phyloP scores from a whole-genome alignment of 2,797 vertebrate species.

The Ceyx erithaca region DNA sequence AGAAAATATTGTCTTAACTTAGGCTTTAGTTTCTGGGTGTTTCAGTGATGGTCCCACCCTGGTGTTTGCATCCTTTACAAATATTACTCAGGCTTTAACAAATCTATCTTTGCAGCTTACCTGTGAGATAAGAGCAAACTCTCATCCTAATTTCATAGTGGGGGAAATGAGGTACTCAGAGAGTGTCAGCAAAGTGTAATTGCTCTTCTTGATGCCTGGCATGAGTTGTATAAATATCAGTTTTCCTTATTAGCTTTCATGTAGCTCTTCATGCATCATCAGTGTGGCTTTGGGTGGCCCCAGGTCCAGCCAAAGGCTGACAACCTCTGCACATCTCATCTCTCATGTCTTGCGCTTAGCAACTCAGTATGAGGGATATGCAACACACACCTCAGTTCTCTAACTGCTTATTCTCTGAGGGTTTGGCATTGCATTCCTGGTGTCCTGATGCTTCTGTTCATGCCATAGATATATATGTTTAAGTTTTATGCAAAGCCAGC shows the following conservation, averaged over 20 bases:
- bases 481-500: not conserved
- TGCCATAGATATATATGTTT: fast-evolving
- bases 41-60: not conserved
- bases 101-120: not conserved
- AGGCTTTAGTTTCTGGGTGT: conserved; percentile 19
- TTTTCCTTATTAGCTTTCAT: not conserved
- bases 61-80: not conserved
- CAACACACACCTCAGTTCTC: not conserved
- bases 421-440: not conserved
- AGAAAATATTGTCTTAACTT: conserved; percentile 50
- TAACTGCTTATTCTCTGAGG: not conserved
- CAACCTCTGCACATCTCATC: not conserved
- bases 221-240: not conserved
- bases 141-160: not conserved
- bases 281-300: not conserved
- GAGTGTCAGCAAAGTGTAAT: not conserved
- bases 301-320: not conserved
- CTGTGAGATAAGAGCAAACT: not conserved
- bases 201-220: not conserved
- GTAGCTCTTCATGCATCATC: not conserved
- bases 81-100: not conserved
- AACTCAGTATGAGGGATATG: not conserved
- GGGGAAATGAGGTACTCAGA: not conserved
- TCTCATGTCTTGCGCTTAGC: not conserved
- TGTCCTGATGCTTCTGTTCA: not conserved